A percentile compares a stretch with the other conserved stretches of the same genome.
Evolutionary conservation across 1,140 invertebrate genomes (phyloP).

Genomic region (Drosophila tristis): DNA sequence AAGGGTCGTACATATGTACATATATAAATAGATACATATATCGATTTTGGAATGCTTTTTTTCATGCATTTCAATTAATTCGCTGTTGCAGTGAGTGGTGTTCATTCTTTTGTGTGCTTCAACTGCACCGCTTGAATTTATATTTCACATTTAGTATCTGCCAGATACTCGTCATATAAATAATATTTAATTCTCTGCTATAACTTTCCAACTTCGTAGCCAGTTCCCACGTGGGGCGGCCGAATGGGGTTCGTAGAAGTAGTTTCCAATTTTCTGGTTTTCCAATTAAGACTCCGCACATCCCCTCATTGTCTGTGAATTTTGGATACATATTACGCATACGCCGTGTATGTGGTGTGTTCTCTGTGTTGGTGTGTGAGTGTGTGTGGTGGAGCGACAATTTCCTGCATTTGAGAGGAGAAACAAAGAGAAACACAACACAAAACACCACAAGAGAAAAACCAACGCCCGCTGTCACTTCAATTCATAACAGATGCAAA

Average conservation of each 20-base stretch:
- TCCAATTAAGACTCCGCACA: conserved; percentile 56
- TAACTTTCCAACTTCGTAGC: background rate
- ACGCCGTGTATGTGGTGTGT: conserved; percentile 45
- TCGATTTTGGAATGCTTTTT: too few relatives aligned
- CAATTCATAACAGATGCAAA: conserved; percentile 79
- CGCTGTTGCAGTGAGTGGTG: too few relatives aligned
- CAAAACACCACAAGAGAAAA: conserved; percentile 7
- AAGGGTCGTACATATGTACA: too few relatives aligned
- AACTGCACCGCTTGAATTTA: too few relatives aligned
- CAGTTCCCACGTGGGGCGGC: background rate
- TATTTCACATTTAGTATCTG: too few relatives aligned
- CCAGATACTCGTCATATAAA: too few relatives aligned
- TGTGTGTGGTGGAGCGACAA: conserved; percentile 30
- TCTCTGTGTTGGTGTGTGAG: background rate
- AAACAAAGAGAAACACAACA: conserved; percentile 20
- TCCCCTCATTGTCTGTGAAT: conserved; percentile 28
- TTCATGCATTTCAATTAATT: too few relatives aligned
- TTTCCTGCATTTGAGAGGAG: conserved; percentile 48
- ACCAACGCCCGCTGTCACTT: conserved; percentile 72
- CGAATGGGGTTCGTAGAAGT: conserved; percentile 3
- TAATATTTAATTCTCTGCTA: too few relatives aligned
- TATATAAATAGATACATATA: too few relatives aligned
- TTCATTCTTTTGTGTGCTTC: too few relatives aligned
- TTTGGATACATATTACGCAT: conserved; percentile 64
- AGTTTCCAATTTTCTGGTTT: conserved; percentile 25